Base-by-base conservation (phyloP, 2,113 vertebrate species). In the Nibea coibor region DNA sequence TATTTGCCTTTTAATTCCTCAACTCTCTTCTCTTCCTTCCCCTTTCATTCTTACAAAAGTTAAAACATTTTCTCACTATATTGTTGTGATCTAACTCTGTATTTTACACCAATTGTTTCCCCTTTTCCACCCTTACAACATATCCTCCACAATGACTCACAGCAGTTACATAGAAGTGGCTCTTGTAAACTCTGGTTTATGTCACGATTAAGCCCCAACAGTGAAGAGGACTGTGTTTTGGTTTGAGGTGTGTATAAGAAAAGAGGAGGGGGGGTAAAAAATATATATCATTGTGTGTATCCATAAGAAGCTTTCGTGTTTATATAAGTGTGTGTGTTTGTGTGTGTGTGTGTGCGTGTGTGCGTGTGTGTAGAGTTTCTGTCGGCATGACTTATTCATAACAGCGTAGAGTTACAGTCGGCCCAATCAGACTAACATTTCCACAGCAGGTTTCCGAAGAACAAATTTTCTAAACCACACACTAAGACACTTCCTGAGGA, bases 301-400 rank as follows among this genome's bases (percentile, higher is more conserved):
- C 6, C 39, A 73, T 48, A 48, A n/a, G 45, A 54, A 20, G 66
- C 58, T 1, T 19, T 8, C 54, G 47, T 78, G 56, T 62, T 57
- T 57, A 17, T 80, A 43, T 14, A 7, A 16, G 42, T 50, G 59
- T 75, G 50, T 62, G 48, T 50, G 54, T 8, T 14, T 45, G 74
- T 45, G n/a, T 50, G 42, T 58, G 59, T 26, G 24, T n/a, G n/a
- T n/a, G n/a, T n/a, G n/a, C 72, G 59, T 75, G 50, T 61, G 48
- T 45, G 54, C 35, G 42, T 22, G 61, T 82, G 77, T 76, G 68
- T 78, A 58, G 62, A 63, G 85, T 85, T 90, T 85, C 73, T 74
- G 57, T 62, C 81, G 26, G 22, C 78, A 88, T 92, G 75, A 85
- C 39, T 91, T 89, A 89, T 91, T 92, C 69, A 92, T 84, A 26